Conservation (phyloP, 1,140 invertebrate species). For the Trachymyrmex septentrionalis region DNA sequence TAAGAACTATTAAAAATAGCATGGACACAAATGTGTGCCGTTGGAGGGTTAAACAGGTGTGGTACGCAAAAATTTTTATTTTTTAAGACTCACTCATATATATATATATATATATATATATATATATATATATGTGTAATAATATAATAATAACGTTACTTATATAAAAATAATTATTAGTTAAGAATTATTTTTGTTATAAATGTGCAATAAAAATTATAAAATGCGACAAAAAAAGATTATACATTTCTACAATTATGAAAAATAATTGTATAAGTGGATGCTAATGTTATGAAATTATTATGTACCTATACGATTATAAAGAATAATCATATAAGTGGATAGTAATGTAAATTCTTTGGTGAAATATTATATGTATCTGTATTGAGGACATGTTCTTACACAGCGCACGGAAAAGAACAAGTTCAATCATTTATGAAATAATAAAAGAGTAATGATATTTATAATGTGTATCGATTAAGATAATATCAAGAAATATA, state of each 20-base stretch:
- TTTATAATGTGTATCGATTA: not conserved
- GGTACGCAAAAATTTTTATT: too few species aligned
- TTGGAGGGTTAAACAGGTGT: too few species aligned
- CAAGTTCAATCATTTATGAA: not conserved
- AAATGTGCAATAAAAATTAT: not conserved
- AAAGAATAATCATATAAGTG: not conserved
- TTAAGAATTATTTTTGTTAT: not conserved
- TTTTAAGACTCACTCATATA: too few species aligned
- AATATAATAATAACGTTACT: not conserved
- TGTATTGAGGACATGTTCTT: too few species aligned
- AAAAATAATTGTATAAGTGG: not conserved
- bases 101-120: too few species aligned
- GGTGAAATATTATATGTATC: too few species aligned
- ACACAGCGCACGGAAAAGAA: not conserved
- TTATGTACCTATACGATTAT: not conserved
- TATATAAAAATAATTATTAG: not conserved
- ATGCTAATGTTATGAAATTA: not conserved
- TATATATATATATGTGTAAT: not conserved
- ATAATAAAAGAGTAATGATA: not conserved
- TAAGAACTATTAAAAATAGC: too few species aligned
- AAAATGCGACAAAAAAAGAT: not conserved
- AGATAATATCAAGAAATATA: not conserved
- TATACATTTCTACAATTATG: not conserved
- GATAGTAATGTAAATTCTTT: not conserved
- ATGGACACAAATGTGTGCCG: too few species aligned